Evolutionary conservation across 92 coral and sea anemone genomes (phyloP), one percentile per base, ranked within the genome.

Genomic region (Paramuricea clavata): DNA sequence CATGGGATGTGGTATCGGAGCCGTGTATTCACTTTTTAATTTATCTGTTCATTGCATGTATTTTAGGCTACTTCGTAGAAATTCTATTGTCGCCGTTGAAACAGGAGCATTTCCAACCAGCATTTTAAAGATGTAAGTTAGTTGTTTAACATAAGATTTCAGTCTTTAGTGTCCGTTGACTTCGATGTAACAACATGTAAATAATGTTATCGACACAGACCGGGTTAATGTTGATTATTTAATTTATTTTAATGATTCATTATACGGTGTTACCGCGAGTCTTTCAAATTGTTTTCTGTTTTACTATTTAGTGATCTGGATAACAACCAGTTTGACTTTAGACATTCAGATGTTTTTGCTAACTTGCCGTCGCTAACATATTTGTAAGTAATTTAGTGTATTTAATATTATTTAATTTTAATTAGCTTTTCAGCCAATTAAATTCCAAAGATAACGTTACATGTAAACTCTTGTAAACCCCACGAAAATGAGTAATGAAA

Each of bases 311-410:
- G 98, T 32, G 12, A 72, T 69, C 71, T 95, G 75, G 32, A 7
- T n/a, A 7, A 13, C 79, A 95, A 95, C 83, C 85, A 78, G 25
- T 95, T 95, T 65, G 90, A 92, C 30, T 95, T 95, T 83, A 94
- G 93, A 83, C 98, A 95, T 60, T 93, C 92, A 28, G 93, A 95
- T 86, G 95, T 92, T 78, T 95, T 95, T 67, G 90, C 95, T 9
- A 92, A 94, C 62, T 85, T 95, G 72, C 72, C 93, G 34, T 65
- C 77, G 13, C 93, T 95, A 36, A 57, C 23, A 0, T 8, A 9
- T 28, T 78, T 95, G 98, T 95, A 93, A 95, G 98, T 94, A 49
- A 12, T 19, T 44, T 44, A n/a, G 1, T 31, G 62, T 54, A 19
- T 10, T 0, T 9, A 0, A 54, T 54, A 21, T 6, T 54, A 12